phyloP scores from a whole-genome alignment of 2,888 invertebrate species.

The Sicus ferrugineus region DNA sequence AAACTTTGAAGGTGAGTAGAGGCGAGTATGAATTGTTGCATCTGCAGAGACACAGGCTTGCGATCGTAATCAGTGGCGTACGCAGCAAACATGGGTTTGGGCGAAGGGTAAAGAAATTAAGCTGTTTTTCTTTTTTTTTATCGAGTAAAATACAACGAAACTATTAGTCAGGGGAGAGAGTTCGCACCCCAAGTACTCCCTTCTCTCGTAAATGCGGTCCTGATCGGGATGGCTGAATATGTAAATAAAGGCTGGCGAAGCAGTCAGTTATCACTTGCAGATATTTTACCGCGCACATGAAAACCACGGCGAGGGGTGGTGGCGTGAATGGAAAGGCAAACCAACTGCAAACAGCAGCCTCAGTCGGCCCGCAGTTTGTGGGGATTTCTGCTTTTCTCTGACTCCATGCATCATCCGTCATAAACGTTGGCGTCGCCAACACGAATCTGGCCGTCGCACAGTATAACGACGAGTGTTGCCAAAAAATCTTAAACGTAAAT shows the following conservation, averaged over 20 bases:
- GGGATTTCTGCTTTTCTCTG: constrained; percentile 22
- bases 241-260: constrained; percentile 21
- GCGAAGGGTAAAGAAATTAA: no score
- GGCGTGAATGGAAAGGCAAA: neutral
- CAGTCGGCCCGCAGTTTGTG: neutral
- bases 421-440: neutral
- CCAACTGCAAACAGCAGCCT: neutral
- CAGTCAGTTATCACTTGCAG: constrained; percentile 22
- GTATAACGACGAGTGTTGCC: neutral
- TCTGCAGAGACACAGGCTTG: no score
- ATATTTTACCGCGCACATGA: neutral
- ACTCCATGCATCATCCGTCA: neutral
- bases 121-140: no score
- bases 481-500: neutral
- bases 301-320: neutral
- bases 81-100: no score
- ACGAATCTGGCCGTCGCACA: neutral
- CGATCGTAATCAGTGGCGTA: no score
- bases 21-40: no score
- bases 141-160: no score
- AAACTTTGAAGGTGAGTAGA: no score
- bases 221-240: no score
- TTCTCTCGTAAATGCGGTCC: no score
- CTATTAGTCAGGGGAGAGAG: no score
- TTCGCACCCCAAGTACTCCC: no score